phyloP scores from a whole-genome alignment of 2,888 invertebrate species.

The Vesta saturnalis region DNA sequence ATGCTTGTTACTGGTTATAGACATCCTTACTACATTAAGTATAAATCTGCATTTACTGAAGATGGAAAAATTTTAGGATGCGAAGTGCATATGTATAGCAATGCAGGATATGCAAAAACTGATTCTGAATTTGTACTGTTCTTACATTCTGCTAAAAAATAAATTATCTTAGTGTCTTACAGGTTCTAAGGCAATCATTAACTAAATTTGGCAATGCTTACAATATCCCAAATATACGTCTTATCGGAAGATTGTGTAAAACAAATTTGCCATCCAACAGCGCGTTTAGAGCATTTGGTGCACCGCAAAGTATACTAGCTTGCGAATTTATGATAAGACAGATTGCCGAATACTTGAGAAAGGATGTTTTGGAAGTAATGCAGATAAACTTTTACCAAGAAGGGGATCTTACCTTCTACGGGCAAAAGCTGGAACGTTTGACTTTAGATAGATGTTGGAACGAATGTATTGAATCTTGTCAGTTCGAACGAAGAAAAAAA shows the following conservation, averaged over 20 bases:
- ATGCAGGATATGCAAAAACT: slow-evolving; percentile 20
- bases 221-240: slow-evolving; percentile 76
- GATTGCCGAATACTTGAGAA: slow-evolving; percentile 76
- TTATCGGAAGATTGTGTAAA: slow-evolving; percentile 79
- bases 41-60: slow-evolving; percentile 82
- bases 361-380: slow-evolving; percentile 72
- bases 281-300: slow-evolving; percentile 93
- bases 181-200: slow-evolving; percentile 87
- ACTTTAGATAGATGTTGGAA: slow-evolving; percentile 80
- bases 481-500: slow-evolving; percentile 66
- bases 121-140: not conserved
- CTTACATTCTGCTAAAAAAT: not conserved
- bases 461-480: slow-evolving; percentile 78
- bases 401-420: slow-evolving; percentile 81
- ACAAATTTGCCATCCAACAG: slow-evolving; percentile 94
- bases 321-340: slow-evolving; percentile 82
- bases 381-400: slow-evolving; percentile 83
- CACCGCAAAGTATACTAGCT: slow-evolving; percentile 90
- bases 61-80: slow-evolving; percentile 80
- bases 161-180: no score
- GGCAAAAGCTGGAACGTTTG: slow-evolving; percentile 77
- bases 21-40: slow-evolving; percentile 88
- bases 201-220: slow-evolving; percentile 88
- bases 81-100: slow-evolving; percentile 73
- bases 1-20: slow-evolving; percentile 90